Evolutionary conservation across 2,888 invertebrate species (phyloP).

Genomic region (Thysanoteuthis rhombus): DNA sequence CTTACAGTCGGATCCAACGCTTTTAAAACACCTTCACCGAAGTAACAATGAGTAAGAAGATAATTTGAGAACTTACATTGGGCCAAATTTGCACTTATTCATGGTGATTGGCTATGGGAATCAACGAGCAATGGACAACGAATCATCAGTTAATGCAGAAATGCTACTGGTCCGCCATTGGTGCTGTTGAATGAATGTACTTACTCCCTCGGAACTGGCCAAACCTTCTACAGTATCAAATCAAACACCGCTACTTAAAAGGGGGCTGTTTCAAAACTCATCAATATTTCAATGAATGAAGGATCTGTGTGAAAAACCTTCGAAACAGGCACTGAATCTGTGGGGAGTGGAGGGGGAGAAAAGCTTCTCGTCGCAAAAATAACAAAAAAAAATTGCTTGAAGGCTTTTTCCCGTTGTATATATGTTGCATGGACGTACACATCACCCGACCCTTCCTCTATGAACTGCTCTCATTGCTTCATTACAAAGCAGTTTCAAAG

Average conservation of each 20-base stretch:
- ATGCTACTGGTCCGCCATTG: conserved; percentile 27
- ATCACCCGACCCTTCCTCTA: background rate
- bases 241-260: too few species aligned
- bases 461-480: background rate
- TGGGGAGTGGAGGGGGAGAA: background rate
- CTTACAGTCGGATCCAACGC: background rate
- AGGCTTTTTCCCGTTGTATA: background rate
- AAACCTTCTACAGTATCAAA: background rate
- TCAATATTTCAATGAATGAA: background rate
- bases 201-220: background rate
- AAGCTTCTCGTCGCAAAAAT: background rate
- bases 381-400: background rate
- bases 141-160: conserved; percentile 22
- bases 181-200: conserved; percentile 17
- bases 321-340: background rate
- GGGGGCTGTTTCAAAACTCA: background rate
- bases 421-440: background rate
- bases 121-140: conserved; percentile 30
- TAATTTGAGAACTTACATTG: conserved; percentile 31
- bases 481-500: too few species aligned
- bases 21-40: conserved; percentile 20
- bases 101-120: conserved; percentile 31
- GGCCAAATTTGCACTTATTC: conserved; percentile 24
- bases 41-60: conserved; percentile 27
- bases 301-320: background rate